phyloP scores from a whole-genome alignment of 2,113 vertebrate species.

The Formicarius rufipectus region DNA sequence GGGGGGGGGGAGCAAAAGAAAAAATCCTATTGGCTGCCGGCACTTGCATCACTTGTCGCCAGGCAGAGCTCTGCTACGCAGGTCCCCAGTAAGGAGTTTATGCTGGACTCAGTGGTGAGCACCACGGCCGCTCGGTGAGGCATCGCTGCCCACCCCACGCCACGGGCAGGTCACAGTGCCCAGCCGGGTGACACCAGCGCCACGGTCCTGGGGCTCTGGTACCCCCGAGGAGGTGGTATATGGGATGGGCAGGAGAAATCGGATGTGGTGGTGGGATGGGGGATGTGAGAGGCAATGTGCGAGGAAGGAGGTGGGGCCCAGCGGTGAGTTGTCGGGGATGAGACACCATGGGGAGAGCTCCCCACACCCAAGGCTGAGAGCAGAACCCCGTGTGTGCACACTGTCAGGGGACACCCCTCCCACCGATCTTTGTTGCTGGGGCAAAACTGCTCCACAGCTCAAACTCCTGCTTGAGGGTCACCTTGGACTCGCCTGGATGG shows the following conservation, averaged over 20 bases:
- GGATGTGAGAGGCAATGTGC: not conserved
- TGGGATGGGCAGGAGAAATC: not conserved
- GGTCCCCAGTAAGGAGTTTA: not conserved
- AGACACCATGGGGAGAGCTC: not conserved
- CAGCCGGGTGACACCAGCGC: not conserved
- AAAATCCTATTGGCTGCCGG: constrained; percentile 24
- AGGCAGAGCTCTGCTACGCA: not conserved
- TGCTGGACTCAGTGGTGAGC: rapidly evolving
- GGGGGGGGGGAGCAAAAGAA: no score
- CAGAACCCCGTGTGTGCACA: rapidly evolving
- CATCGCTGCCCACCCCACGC: not conserved
- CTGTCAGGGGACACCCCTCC: not conserved
- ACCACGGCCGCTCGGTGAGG: rapidly evolving
- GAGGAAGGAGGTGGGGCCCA: not conserved
- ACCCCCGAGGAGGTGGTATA: not conserved
- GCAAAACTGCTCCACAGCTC: not conserved
- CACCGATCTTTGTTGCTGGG: not conserved
- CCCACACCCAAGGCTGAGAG: not conserved
- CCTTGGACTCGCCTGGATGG: not conserved
- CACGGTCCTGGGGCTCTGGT: not conserved
- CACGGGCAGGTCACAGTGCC: not conserved
- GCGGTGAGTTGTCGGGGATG: not conserved
- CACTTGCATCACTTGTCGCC: constrained; percentile 43
- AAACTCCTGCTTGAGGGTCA: not conserved
- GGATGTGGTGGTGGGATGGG: not conserved